A percentile compares a stretch with the other conserved stretches of the same genome.
Evolutionary conservation across 1,140 invertebrate species (phyloP).

Genomic region (Mercenaria mercenaria): DNA sequence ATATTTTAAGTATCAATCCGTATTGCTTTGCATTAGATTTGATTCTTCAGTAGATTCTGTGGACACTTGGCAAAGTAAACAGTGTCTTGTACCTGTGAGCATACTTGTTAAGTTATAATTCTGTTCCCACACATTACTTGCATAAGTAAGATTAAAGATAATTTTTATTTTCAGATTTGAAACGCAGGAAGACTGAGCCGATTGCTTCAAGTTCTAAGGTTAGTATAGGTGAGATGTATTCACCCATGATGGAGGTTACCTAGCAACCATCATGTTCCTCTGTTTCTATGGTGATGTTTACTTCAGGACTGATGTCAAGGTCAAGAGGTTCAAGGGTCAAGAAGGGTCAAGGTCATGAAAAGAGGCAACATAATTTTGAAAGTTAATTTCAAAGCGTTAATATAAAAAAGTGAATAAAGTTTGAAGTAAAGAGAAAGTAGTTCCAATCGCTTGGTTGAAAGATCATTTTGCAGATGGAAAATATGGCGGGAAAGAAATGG

Average conservation of each 20-base stretch:
- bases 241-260: conserved; percentile 64
- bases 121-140: too few species aligned
- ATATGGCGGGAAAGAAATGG: neutral
- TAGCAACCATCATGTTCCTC: conserved; percentile 49
- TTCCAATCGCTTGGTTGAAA: neutral
- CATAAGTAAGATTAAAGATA: too few species aligned
- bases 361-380: conserved; percentile 11
- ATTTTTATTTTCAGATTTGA: conserved; percentile 78
- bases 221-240: conserved; percentile 82
- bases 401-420: neutral
- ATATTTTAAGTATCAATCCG: too few species aligned
- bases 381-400: neutral
- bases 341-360: neutral
- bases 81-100: too few species aligned
- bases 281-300: conserved; percentile 55
- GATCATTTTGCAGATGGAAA: neutral
- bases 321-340: neutral
- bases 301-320: conserved; percentile 23
- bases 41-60: too few species aligned
- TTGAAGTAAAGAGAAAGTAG: neutral
- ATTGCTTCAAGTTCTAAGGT: conserved; percentile 82
- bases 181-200: conserved; percentile 81
- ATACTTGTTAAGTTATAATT: too few species aligned
- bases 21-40: too few species aligned
- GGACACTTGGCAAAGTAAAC: too few species aligned